phyloP scores from a whole-genome alignment of 2,888 invertebrate species.

The Nycteola revayana region DNA sequence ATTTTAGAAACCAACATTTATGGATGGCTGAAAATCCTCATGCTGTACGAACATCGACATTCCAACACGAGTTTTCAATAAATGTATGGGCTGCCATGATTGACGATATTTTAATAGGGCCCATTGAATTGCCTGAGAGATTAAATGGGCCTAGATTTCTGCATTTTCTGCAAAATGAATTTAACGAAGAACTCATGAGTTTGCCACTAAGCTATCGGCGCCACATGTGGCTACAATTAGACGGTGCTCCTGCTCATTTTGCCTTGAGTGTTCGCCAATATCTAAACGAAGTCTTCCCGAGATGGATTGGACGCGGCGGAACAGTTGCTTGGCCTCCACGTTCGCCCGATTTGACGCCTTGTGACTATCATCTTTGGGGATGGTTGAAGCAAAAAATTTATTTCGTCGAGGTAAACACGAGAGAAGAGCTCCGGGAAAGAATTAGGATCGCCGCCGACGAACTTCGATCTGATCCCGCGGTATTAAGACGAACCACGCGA shows the following conservation, averaged over 20 bases:
- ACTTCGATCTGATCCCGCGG: conserved; percentile 3
- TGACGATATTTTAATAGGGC: conserved; percentile 11
- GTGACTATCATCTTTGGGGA: conserved; percentile 21
- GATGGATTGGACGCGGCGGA: conserved; percentile 22
- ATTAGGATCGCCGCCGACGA: conserved; percentile 4
- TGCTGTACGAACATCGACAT: no score
- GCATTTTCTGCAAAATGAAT: no score
- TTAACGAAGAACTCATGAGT: neutral
- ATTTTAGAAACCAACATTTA: conserved; percentile 4
- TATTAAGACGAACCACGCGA: conserved; percentile 6
- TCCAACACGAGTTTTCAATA: conserved; percentile 12
- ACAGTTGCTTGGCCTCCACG: conserved; percentile 22
- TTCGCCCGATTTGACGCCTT: conserved; percentile 22
- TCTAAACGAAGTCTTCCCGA: conserved; percentile 8
- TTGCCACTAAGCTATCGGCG: conserved; percentile 1
- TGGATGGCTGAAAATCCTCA: conserved; percentile 10
- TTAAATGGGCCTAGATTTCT: neutral
- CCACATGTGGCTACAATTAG: conserved; percentile 6
- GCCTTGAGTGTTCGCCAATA: conserved; percentile 9
- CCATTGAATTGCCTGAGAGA: no score
- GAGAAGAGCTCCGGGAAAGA: conserved; percentile 6
- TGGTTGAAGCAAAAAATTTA: conserved; percentile 16
- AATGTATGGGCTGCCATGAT: conserved; percentile 17
- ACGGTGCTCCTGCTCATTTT: conserved; percentile 11
- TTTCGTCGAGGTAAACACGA: conserved; percentile 4